These are phyloP conservation scores for Microplitis mediator DNA, from an alignment of 1,140 invertebrate species.

Conservation along the genomic window DNA sequence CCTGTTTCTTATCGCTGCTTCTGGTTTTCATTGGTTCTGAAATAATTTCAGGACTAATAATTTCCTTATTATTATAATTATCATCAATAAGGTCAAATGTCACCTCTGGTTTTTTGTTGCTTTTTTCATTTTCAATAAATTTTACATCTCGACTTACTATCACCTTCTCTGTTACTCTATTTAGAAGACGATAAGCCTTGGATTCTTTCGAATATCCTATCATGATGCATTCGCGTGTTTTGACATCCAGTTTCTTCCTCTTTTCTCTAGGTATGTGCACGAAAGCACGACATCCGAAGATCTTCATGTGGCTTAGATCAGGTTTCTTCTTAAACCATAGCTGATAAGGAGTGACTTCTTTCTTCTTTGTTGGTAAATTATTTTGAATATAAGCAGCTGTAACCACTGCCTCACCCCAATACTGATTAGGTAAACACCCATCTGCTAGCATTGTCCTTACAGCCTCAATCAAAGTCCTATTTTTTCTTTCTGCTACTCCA, in stretches of 20 bases:
- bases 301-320: conserved; percentile 43
- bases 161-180: neutral
- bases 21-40: no score
- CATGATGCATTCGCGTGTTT: conserved; percentile 38
- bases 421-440: neutral
- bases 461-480: conserved; percentile 28
- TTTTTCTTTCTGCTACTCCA: conserved; percentile 41
- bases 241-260: conserved; percentile 39
- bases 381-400: neutral
- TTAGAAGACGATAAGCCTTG: conserved; percentile 27
- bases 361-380: neutral
- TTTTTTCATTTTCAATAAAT: neutral
- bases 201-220: conserved; percentile 40
- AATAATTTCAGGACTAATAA: neutral
- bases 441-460: conserved; percentile 5
- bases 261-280: conserved; percentile 37
- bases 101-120: neutral
- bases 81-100: neutral
- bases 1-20: no score
- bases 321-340: conserved; percentile 41
- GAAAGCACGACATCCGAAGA: conserved; percentile 43
- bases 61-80: neutral
- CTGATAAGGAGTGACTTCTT: neutral
- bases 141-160: conserved; percentile 16
- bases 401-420: neutral